Percentiles rank a stretch among this genome's conserved stretches.
phyloP scores from a whole-genome alignment of 2,888 invertebrate species.

The Torymus tubicola region DNA sequence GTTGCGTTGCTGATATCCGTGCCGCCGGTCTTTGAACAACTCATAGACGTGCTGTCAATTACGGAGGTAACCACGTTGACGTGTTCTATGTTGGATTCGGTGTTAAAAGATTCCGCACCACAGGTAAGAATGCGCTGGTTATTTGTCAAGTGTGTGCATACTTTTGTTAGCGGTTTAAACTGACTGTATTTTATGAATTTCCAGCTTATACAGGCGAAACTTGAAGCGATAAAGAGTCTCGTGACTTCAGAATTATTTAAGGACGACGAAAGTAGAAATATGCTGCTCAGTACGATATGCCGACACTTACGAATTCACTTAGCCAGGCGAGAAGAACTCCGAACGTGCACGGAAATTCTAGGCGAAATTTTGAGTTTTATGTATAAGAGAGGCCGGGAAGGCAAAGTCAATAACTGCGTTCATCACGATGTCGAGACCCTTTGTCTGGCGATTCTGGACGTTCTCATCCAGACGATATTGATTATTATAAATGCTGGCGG shows the following conservation, averaged over 20 bases:
- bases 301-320: constrained; percentile 91
- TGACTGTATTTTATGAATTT: not conserved
- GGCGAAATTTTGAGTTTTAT: constrained; percentile 87
- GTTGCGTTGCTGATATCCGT: constrained; percentile 89
- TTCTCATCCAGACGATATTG: constrained; percentile 90
- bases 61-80: constrained; percentile 89
- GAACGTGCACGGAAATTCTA: constrained; percentile 90
- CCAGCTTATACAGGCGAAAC: constrained; percentile 86
- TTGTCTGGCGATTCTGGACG: constrained; percentile 88
- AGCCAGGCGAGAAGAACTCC: constrained; percentile 87
- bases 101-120: constrained; percentile 83
- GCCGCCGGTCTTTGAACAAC: constrained; percentile 89
- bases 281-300: constrained; percentile 89
- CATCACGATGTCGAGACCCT: constrained; percentile 90
- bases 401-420: constrained; percentile 81
- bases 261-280: constrained; percentile 89
- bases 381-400: constrained; percentile 79
- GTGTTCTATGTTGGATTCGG: constrained; percentile 86
- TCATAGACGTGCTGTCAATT: constrained; percentile 85
- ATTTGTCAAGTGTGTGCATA: not conserved
- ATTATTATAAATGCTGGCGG: constrained; percentile 88
- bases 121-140: constrained; percentile 67
- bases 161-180: not conserved
- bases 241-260: constrained; percentile 86
- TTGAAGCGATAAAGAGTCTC: constrained; percentile 89